phyloP scores from a whole-genome alignment of 2,113 vertebrate species.

The Pachyramphus minor region DNA sequence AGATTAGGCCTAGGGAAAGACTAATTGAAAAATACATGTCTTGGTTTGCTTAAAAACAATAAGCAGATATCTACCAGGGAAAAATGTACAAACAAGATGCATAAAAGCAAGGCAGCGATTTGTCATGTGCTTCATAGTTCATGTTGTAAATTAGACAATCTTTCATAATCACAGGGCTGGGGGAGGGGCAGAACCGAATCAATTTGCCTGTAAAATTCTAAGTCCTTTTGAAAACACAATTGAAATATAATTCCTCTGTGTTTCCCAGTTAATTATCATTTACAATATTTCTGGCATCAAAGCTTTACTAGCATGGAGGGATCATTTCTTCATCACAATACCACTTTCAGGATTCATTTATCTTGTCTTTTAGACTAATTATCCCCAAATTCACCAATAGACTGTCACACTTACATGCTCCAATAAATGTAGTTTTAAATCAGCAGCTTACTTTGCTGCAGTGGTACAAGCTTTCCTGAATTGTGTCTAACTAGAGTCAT shows the following conservation, averaged over 20 bases:
- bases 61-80: conserved; percentile 59
- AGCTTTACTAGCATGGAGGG: conserved; percentile 73
- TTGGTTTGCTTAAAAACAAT: conserved; percentile 68
- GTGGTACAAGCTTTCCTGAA: conserved; percentile 70
- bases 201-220: conserved; percentile 85
- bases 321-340: conserved; percentile 86
- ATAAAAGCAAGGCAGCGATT: conserved; percentile 84
- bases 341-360: conserved; percentile 93
- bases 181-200: conserved; percentile 77
- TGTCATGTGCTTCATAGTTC: conserved; percentile 83
- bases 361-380: conserved; percentile 94
- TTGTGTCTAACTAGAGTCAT: conserved; percentile 81
- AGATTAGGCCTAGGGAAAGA: conserved; percentile 57
- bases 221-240: conserved; percentile 78
- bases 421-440: conserved; percentile 86
- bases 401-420: conserved; percentile 87
- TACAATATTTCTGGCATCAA: conserved; percentile 89
- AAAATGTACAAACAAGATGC: conserved; percentile 45
- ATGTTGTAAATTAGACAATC: conserved; percentile 87
- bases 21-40: conserved; percentile 74
- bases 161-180: conserved; percentile 86
- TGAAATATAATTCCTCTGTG: conserved; percentile 76
- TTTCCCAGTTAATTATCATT: conserved; percentile 91
- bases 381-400: conserved; percentile 82
- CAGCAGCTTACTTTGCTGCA: conserved; percentile 75